These are phyloP conservation scores for Pteropus rufus DNA, from an alignment of 2,797 vertebrate species.

Conservation along the genomic window DNA sequence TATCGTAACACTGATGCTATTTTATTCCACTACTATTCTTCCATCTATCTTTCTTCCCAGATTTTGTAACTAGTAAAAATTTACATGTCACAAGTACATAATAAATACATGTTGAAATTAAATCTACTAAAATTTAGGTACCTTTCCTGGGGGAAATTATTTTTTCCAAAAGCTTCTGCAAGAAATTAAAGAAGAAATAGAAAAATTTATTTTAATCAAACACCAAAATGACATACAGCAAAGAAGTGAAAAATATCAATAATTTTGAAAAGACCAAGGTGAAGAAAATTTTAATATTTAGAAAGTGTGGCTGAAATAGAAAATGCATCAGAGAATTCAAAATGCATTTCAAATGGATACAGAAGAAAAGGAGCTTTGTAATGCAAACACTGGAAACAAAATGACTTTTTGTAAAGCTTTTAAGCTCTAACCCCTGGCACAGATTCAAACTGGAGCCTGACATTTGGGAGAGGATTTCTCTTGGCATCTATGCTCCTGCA, in stretches of 20 bases:
- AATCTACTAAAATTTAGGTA: slow-evolving; percentile 9
- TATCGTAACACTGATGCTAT: not conserved
- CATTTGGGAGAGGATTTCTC: not conserved
- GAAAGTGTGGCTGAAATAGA: slow-evolving; percentile 9
- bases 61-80: not conserved
- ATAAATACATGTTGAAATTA: not conserved
- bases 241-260: slow-evolving; percentile 35
- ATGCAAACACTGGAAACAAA: not conserved
- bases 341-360: slow-evolving; percentile 38
- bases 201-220: slow-evolving; percentile 61
- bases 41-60: not conserved
- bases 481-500: not conserved
- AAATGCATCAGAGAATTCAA: slow-evolving; percentile 45
- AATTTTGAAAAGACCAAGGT: slow-evolving; percentile 45
- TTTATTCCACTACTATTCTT: not conserved
- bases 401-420: slow-evolving; percentile 50
- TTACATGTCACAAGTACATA: not conserved
- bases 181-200: slow-evolving; percentile 39
- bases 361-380: not conserved
- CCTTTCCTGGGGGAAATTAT: not conserved
- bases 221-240: not conserved
- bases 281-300: slow-evolving; percentile 52
- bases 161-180: slow-evolving; percentile 25
- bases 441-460: not conserved
- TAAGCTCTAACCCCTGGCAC: slow-evolving; percentile 16